Base-by-base conservation (phyloP, 2,888 invertebrate genomes). In the Mylabris sibirica region DNA sequence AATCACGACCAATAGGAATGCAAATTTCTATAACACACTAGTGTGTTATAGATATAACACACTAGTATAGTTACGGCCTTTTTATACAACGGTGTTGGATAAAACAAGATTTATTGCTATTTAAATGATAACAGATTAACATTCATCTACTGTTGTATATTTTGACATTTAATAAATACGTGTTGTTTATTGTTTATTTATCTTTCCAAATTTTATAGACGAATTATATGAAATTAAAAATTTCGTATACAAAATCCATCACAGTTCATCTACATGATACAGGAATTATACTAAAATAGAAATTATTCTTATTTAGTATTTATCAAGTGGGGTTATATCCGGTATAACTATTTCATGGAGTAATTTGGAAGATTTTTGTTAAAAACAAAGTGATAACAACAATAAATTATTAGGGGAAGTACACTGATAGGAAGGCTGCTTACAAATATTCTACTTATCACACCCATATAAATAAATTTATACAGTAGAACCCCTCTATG, bases 231-330 rank as follows among this genome's bases (percentile, higher is more conserved):
- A 70, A 63, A 60, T 49, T 30, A 72, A 72, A 72, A 73, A 75
- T 72, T 38, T 79, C 80, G 80, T 80, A 80, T 80, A 80, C 80
- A 80, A 81, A 79, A 80, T 77, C 76, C 77, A 81, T 81, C 81
- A 81, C 81, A 81, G 81, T 75, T 79, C 70, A 75, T 75, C 69
- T 72, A 72, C 73, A 72, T 53, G 69, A 70, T 64, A 66, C 65
- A 62, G 67, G 67, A 64, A 69, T 66, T 65, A 57, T 67, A 73
- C 67, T 60, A 59, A 64, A 64, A 68, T 64, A 62, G 64, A 59
- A 61, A 65, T 63, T 63, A 66, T 68, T 59, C 65, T 17, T 59
- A 24, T 41, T 41, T 11, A 30, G 64, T 12, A 59, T 53, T 53
- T 64, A 60, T 60, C 69, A 69, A 69, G 69, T 69, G 69, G 69